phyloP scores from a whole-genome alignment of 1,140 invertebrate genomes.

The Bathynomus jamesi region DNA sequence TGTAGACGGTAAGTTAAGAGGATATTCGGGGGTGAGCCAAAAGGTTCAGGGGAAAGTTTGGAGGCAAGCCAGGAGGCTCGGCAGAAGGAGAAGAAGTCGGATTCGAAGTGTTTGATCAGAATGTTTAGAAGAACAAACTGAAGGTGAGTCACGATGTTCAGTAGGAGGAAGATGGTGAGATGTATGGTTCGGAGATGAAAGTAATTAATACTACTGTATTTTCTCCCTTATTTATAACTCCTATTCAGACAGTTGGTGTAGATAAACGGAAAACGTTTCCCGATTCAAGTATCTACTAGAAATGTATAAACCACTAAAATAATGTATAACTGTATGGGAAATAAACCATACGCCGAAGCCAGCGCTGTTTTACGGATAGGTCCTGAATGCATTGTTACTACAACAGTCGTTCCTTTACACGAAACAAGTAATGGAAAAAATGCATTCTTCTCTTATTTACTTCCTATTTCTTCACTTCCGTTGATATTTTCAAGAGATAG shows the following conservation, averaged over 20 bases:
- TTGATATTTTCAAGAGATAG: too few species aligned
- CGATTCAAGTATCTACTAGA: conserved; percentile 41
- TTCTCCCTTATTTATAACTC: background rate
- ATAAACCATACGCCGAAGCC: too few species aligned
- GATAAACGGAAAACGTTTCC: too few species aligned
- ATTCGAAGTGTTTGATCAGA: background rate
- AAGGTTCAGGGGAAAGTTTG: background rate
- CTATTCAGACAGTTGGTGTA: background rate
- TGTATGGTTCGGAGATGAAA: background rate
- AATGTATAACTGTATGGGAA: too few species aligned
- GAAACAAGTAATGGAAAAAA: too few species aligned
- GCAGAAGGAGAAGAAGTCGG: background rate
- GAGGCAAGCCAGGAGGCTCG: background rate
- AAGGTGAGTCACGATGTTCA: conserved; percentile 49
- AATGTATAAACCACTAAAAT: too few species aligned
- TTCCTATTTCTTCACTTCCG: too few species aligned
- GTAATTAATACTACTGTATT: background rate
- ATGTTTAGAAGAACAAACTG: conserved; percentile 5
- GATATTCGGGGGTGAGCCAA: background rate
- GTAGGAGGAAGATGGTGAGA: conserved; percentile 57
- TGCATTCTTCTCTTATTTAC: too few species aligned
- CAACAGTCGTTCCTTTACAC: too few species aligned
- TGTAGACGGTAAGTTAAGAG: background rate
- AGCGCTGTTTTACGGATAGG: too few species aligned
- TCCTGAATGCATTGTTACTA: too few species aligned